Conservation (phyloP, 2,113 vertebrate genomes). For the Crotalus viridis region DNA sequence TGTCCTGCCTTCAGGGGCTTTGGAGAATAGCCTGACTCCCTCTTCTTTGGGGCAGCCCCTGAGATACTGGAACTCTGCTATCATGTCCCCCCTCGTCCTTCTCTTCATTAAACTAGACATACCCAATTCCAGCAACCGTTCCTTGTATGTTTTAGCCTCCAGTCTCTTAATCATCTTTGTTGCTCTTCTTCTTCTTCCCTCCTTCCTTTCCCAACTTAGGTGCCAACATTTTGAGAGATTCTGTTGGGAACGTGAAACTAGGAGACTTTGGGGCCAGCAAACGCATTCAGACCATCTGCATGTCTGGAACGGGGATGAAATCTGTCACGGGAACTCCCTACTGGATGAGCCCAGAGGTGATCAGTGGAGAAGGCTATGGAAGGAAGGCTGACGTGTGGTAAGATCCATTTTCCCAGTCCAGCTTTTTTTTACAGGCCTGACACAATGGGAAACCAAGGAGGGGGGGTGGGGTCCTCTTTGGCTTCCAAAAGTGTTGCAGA, state of each 20-base stretch:
- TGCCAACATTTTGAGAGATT: constrained; percentile 91
- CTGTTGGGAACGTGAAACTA: constrained; percentile 88
- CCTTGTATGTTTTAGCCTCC: too few species aligned
- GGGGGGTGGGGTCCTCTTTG: neutral
- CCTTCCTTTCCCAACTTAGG: constrained; percentile 62
- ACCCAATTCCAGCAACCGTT: too few species aligned
- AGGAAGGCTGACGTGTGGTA: constrained; percentile 93
- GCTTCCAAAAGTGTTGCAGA: neutral
- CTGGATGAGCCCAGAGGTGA: constrained; percentile 95
- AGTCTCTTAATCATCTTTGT: too few species aligned
- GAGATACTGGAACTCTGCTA: too few species aligned
- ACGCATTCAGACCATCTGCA: constrained; percentile 93
- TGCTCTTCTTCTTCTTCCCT: neutral
- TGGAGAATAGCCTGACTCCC: too few species aligned
- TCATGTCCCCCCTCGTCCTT: too few species aligned
- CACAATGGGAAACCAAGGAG: neutral
- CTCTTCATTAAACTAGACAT: too few species aligned
- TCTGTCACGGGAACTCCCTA: constrained; percentile 92
- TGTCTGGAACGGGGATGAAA: constrained; percentile 92
- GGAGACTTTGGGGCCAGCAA: constrained; percentile 94
- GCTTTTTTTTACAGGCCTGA: neutral
- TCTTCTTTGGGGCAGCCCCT: too few species aligned
- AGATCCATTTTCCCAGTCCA: neutral
- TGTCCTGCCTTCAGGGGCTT: too few species aligned
- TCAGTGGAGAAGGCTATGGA: constrained; percentile 90